phyloP scores from a whole-genome alignment of 2,113 vertebrate species.

The Plectropomus leopardus region DNA sequence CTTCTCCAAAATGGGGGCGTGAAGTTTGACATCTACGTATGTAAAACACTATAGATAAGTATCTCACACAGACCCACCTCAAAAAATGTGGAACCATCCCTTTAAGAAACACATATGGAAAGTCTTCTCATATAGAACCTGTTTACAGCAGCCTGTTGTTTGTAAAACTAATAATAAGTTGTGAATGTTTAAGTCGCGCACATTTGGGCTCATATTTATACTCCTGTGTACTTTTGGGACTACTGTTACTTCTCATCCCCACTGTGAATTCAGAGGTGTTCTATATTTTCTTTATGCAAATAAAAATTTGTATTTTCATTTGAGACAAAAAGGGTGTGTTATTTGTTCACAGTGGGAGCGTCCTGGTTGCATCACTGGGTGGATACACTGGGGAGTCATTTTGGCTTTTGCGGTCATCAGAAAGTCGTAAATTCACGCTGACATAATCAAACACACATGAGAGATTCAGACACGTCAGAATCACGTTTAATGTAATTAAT shows the following conservation, averaged over 20 bases:
- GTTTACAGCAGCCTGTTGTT: slow-evolving; percentile 33
- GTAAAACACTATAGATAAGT: too few species aligned
- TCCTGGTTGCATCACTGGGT: not conserved
- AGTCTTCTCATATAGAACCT: not conserved
- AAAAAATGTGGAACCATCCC: too few species aligned
- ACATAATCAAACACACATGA: not conserved
- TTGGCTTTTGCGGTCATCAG: not conserved
- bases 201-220: slow-evolving; percentile 26
- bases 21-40: too few species aligned
- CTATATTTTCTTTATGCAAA: slow-evolving; percentile 36
- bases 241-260: slow-evolving; percentile 42
- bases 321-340: not conserved
- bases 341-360: not conserved
- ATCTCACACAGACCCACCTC: too few species aligned
- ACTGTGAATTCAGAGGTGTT: slow-evolving; percentile 53
- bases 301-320: slow-evolving; percentile 20
- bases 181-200: not conserved
- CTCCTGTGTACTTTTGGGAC: slow-evolving; percentile 3
- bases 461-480: not conserved
- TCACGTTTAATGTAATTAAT: not conserved
- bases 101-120: not conserved
- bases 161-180: not conserved
- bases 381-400: not conserved
- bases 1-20: too few species aligned
- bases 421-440: not conserved